Evolutionary conservation across 2,113 vertebrate genomes (phyloP).

Genomic region (Telmatochromis sp.): DNA sequence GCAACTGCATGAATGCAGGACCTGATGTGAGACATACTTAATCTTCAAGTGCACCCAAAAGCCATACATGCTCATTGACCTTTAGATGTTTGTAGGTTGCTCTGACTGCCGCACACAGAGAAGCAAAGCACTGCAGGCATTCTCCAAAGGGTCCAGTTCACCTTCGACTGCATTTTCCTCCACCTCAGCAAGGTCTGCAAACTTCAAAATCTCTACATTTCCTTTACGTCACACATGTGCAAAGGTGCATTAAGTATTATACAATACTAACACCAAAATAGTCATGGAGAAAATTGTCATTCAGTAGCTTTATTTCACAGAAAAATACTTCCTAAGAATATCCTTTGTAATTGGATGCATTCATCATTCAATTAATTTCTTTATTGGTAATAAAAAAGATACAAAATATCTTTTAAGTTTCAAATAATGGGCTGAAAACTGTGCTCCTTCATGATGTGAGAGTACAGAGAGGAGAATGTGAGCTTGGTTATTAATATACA

Average conservation of each 20-base stretch:
- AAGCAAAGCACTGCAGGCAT: background rate
- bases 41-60: background rate
- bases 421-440: slow-evolving; percentile 12
- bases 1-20: background rate
- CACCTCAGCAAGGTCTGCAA: background rate
- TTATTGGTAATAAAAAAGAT: background rate
- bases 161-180: background rate
- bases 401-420: background rate
- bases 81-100: background rate
- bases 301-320: background rate
- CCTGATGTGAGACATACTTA: background rate
- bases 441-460: background rate
- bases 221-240: rapidly evolving
- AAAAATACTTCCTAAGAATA: background rate
- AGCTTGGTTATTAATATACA: slow-evolving; percentile 48
- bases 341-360: background rate
- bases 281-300: background rate
- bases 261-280: background rate
- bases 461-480: slow-evolving; percentile 22
- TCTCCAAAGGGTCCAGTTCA: background rate
- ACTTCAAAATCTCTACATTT: background rate
- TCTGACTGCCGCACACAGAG: background rate
- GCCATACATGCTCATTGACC: background rate
- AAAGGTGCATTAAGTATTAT: background rate
- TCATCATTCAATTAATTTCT: background rate